Base-by-base conservation (phyloP, 1,140 invertebrate species). In the Ditylenchus dipsaci region DNA sequence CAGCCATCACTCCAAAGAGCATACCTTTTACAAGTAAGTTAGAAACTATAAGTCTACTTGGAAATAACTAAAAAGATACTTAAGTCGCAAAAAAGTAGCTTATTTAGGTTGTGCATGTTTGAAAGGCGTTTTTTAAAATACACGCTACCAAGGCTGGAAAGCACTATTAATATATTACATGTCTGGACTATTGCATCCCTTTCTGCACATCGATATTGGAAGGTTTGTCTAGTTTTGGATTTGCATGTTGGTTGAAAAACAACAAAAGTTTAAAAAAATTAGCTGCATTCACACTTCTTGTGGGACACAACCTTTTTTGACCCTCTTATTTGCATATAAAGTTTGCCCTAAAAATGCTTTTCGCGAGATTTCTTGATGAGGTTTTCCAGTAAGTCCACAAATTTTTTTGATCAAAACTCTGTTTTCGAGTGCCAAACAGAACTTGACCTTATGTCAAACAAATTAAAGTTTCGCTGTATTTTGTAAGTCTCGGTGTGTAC, bases 141-240 rank as follows among this genome's bases (percentile, higher is more conserved):
- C 29, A 73, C 73, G 29, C 65, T 83, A 64, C 80, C 80, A 23
- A 63, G 80, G 58, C 21, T 82, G n/a, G 75, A 78, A 64, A 47
- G 67, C 5, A 81, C 78, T 5, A 66, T 83, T 17, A 74, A 74
- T 69, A 77, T 76, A 19, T 61, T 82, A 17, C 80, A 82, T 65
- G 77, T 77, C 23, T 82, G 80, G 80, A 82, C 80, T 26, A 82
- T 82, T 64, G 81, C 80, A 7, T 73, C 81, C 5, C 58, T 82
- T 7, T 76, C 78, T 23, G 77, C 72, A 13, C 80, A 82, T 73
- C 76, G 80, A 1, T 82, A 82, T 67, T 82, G 80, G 80, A 82
- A 82, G 74, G 79, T 82, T 38, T 38, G 33, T 38, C 3, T 38
- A 5, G n/a, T 38, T 38, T 38, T 38, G 33, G 11, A n/a, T n/a